Evolutionary conservation across 1,140 invertebrate genomes (phyloP).

Genomic region (Parapsyche elsis): DNA sequence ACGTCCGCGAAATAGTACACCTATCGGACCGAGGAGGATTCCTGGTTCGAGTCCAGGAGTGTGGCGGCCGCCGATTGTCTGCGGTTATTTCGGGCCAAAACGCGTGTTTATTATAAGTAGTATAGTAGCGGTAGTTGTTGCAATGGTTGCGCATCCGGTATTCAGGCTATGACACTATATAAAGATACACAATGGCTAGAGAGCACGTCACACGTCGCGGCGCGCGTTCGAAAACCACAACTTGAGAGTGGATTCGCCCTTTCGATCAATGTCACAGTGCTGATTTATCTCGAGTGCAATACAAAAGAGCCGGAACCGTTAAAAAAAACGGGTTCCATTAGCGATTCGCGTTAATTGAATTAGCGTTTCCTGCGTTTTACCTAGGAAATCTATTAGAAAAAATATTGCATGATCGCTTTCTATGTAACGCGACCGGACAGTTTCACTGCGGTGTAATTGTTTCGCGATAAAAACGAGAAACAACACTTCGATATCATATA

Average conservation of each 20-base stretch:
- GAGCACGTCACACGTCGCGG: no score
- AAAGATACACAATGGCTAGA: no score
- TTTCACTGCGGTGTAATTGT: slow-evolving; percentile 8
- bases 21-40: slow-evolving; percentile 19
- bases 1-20: neutral
- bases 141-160: neutral
- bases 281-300: neutral
- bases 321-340: slow-evolving; percentile 9
- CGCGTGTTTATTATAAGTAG: neutral
- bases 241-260: no score
- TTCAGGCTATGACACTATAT: neutral
- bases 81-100: slow-evolving; percentile 9
- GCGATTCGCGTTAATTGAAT: slow-evolving; percentile 13
- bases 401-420: slow-evolving; percentile 8
- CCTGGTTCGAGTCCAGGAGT: slow-evolving; percentile 24
- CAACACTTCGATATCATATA: neutral
- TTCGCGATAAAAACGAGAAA: slow-evolving; percentile 23
- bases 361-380: slow-evolving; percentile 5
- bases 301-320: neutral
- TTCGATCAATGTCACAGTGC: no score
- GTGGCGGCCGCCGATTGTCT: slow-evolving; percentile 10
- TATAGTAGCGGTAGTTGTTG: neutral
- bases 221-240: no score
- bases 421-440: neutral
- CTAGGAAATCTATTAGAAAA: slow-evolving; percentile 5